phyloP scores from a whole-genome alignment of 2,888 invertebrate species.

The Mesoligia furuncula region DNA sequence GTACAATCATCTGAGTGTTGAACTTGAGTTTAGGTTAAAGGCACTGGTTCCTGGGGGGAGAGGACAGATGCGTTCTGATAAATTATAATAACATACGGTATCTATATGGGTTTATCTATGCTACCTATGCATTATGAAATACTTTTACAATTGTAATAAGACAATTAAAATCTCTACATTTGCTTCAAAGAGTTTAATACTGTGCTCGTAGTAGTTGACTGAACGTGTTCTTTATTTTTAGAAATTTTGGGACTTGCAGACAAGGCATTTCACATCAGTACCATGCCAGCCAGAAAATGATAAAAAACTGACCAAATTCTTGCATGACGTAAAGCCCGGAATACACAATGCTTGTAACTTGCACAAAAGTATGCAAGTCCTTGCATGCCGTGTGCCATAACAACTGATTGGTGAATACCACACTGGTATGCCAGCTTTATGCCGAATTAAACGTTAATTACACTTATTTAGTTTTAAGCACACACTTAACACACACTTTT shows the following conservation, averaged over 20 bases:
- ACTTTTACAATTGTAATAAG: neutral
- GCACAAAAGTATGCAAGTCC: too few relatives aligned
- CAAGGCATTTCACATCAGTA: neutral
- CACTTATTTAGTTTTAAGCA: conserved; percentile 14
- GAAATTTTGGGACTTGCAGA: neutral
- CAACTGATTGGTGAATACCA: too few relatives aligned
- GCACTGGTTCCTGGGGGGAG: neutral
- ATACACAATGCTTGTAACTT: too few relatives aligned
- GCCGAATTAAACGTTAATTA: conserved; percentile 13
- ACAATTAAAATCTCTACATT: conserved; percentile 10
- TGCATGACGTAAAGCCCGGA: conserved; percentile 13
- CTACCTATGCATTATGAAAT: neutral
- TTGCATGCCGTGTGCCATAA: too few relatives aligned
- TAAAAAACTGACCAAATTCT: conserved; percentile 6
- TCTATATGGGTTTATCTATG: neutral
- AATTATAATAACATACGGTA: neutral
- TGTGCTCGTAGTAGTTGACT: neutral
- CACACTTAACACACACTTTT: neutral
- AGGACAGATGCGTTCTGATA: neutral
- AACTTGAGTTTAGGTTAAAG: neutral
- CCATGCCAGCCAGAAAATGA: neutral
- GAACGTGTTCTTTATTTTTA: neutral
- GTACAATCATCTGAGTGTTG: neutral
- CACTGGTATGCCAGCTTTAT: too few relatives aligned
- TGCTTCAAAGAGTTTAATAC: conserved; percentile 18